Percentiles rank a stretch among this genome's conserved stretches.
phyloP scores from a whole-genome alignment of 2,888 invertebrate species.

The Hypomecis atomaria region DNA sequence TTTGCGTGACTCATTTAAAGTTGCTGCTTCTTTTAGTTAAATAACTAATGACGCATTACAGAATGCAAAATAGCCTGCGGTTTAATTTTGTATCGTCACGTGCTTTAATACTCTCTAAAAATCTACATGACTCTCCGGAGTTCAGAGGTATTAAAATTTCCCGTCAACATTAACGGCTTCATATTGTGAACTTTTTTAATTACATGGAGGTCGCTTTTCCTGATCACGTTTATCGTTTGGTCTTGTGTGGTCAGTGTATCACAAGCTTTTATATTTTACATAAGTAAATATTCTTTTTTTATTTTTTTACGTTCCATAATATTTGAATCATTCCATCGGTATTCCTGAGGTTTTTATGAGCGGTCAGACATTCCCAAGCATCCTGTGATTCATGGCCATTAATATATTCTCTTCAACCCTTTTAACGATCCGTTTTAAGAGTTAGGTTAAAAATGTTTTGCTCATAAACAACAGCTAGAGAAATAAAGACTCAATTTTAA shows the following conservation, averaged over 20 bases:
- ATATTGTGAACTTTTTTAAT: conserved; percentile 35
- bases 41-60: conserved; percentile 16
- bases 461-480: no score
- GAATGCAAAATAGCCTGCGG: background rate
- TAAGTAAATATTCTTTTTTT: conserved; percentile 35
- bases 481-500: conserved; percentile 3
- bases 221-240: conserved; percentile 43
- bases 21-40: conserved; percentile 8
- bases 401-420: conserved; percentile 39
- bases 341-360: conserved; percentile 55
- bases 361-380: conserved; percentile 60
- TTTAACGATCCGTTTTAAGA: conserved; percentile 8
- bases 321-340: conserved; percentile 64
- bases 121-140: conserved; percentile 2
- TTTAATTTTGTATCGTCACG: background rate
- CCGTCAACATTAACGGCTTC: conserved; percentile 17
- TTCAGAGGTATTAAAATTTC: conserved; percentile 20
- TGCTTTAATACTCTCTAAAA: background rate
- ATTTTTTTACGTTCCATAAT: conserved; percentile 28
- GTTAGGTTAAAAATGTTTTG: background rate
- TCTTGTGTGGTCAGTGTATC: background rate
- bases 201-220: conserved; percentile 34
- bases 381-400: conserved; percentile 59
- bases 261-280: no score
- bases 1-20: conserved; percentile 35